A percentile compares a stretch with the other conserved stretches of the same genome.
Conservation (phyloP, 2,888 invertebrate species). For the Glyphotaelius pellucidus region DNA sequence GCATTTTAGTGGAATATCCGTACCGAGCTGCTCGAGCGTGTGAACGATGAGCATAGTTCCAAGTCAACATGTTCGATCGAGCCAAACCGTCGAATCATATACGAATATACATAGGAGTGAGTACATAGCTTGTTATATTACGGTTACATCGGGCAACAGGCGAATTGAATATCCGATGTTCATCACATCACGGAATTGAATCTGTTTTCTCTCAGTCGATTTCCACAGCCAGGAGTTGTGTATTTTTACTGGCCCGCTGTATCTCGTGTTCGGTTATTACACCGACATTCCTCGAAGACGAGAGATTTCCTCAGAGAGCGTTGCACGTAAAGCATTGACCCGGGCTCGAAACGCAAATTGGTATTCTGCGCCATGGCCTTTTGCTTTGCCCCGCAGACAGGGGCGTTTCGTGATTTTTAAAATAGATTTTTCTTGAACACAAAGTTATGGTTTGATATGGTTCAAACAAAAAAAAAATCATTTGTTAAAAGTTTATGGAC, state of each 20-base stretch:
- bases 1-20: too few relatives aligned
- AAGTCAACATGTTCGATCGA: too few relatives aligned
- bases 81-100: too few relatives aligned
- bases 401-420: background rate
- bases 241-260: background rate
- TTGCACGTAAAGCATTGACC: constrained; percentile 41
- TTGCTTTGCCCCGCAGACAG: constrained; percentile 40
- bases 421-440: background rate
- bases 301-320: constrained; percentile 31
- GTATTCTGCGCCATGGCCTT: constrained; percentile 54
- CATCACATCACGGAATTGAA: constrained; percentile 9
- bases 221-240: background rate
- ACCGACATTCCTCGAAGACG: background rate
- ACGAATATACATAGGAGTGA: too few relatives aligned
- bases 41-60: too few relatives aligned
- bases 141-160: background rate
- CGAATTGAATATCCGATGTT: background rate
- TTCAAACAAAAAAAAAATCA: background rate
- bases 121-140: too few relatives aligned
- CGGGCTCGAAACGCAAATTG: constrained; percentile 54
- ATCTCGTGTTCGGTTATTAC: background rate
- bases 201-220: constrained; percentile 21
- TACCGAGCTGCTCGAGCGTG: too few relatives aligned
- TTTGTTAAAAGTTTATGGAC: background rate
- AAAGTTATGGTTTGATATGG: background rate